Evolutionary conservation across 2,888 invertebrate species (phyloP).

Genomic region (Agrotis segetum): DNA sequence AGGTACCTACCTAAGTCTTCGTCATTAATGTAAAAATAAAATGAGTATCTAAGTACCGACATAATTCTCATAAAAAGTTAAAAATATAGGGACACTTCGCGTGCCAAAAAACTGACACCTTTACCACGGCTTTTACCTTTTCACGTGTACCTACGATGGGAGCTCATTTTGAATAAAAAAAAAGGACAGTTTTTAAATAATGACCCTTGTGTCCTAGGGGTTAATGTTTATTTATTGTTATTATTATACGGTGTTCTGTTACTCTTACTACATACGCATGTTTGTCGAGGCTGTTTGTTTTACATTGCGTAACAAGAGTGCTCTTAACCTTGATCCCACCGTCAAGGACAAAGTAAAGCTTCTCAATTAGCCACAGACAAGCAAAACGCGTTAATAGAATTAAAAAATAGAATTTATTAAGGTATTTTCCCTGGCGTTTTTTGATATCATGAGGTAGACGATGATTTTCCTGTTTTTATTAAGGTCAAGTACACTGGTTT

Average conservation of each 20-base stretch:
- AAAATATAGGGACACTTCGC: neutral
- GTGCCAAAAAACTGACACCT: slow-evolving; percentile 7
- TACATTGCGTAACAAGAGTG: neutral
- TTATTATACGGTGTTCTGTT: neutral
- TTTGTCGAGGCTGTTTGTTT: neutral
- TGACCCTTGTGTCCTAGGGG: neutral
- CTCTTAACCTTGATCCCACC: neutral
- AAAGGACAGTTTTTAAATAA: slow-evolving; percentile 12
- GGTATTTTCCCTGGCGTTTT: too few species aligned
- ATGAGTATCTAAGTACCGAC: neutral
- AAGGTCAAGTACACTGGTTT: too few species aligned
- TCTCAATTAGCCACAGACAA: neutral
- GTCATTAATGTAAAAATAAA: slow-evolving; percentile 5
- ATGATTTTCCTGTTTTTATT: too few species aligned
- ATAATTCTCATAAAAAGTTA: slow-evolving; percentile 17
- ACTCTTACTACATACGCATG: neutral
- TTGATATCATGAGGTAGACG: too few species aligned
- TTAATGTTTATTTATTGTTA: neutral
- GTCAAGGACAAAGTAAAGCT: neutral
- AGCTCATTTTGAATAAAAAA: slow-evolving; percentile 25
- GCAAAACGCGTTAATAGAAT: neutral
- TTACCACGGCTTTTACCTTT: too few species aligned
- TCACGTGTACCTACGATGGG: neutral
- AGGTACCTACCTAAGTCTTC: neutral
- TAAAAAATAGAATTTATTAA: too few species aligned